phyloP scores from a whole-genome alignment of 2,888 invertebrate species.

The Pardosa pseudoannulata region DNA sequence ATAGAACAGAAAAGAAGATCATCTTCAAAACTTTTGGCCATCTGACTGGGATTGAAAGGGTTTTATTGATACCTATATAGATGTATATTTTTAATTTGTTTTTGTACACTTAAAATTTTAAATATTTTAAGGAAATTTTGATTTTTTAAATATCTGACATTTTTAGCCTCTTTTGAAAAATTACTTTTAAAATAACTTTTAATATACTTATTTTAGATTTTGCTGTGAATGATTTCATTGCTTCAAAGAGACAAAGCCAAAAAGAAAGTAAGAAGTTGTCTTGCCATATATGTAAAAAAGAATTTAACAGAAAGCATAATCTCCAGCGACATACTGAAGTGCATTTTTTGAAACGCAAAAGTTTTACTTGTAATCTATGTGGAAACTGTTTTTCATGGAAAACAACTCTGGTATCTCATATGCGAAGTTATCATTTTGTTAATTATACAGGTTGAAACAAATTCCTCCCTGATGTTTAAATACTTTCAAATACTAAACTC shows the following conservation, averaged over 20 bases:
- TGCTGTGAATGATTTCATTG: not conserved
- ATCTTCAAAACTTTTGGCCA: no score
- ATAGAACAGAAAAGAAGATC: no score
- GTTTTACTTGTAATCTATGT: constrained; percentile 40
- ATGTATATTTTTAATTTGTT: no score
- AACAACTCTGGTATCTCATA: constrained; percentile 51
- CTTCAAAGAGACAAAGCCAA: not conserved
- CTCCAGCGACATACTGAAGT: constrained; percentile 43
- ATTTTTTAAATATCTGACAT: no score
- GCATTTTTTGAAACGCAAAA: constrained; percentile 47
- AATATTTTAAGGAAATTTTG: no score
- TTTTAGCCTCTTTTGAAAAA: no score
- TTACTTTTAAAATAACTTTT: not conserved
- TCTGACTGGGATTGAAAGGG: no score
- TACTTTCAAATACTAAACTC: no score
- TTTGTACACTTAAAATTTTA: no score
- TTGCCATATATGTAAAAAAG: constrained; percentile 46
- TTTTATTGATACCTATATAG: no score
- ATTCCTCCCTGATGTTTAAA: no score
- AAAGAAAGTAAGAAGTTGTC: constrained; percentile 22
- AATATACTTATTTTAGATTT: not conserved
- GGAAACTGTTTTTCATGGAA: constrained; percentile 53
- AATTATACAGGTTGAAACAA: no score
- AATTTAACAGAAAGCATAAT: constrained; percentile 51
- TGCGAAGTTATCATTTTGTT: not conserved